Base-by-base conservation (phyloP, 1,140 invertebrate species). In the Neocloeon triangulifer region DNA sequence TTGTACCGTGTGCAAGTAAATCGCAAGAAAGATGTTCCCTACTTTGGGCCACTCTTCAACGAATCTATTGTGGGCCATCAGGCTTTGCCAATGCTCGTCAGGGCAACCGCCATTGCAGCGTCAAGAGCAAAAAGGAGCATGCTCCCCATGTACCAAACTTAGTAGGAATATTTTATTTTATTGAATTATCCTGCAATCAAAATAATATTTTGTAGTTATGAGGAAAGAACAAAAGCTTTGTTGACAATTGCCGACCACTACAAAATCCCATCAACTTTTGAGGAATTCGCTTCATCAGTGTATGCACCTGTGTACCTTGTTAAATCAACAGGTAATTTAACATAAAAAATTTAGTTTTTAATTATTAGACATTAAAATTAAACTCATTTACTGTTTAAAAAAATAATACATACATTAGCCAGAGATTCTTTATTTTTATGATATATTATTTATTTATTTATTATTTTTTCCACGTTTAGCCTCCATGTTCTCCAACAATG, bases 1-100 rank as follows among this genome's bases (percentile, higher is more conserved):
- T 54, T 91, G 21, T 80, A 73, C 47, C 60, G 84, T 26, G 73
- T 86, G 37, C 79, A 82, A 25, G 72, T 89, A 19, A 70, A 73
- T 37, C 67, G 74, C 41, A 89, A 88, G 54, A 64, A 73, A 23
- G 81, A 86, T 47, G 81, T 89, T 38, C 81, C 85, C 3, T 85
- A 77, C 52, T 97, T 97, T 59, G 94, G 94, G 4, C 88, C 94
- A 5, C 55, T 98, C 23, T 95, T 88, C 52, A 81, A 96, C 55
- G 92, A 94, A 52, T 76, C 79, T 37, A 73, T 97, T 25, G 72
- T 96, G 20, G 72, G 80, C 41, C 72, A 75, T 42, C 64, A 68
- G 39, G 67, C 80, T 41, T 49, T 95, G 30, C 78, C 92, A 5
- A 80, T 74, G 15, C 58, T 98, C 18, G 80, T 97, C 16, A 64